Conservation (phyloP, 2,797 vertebrate genomes). For the Lepidocolaptes lacrymiger region DNA sequence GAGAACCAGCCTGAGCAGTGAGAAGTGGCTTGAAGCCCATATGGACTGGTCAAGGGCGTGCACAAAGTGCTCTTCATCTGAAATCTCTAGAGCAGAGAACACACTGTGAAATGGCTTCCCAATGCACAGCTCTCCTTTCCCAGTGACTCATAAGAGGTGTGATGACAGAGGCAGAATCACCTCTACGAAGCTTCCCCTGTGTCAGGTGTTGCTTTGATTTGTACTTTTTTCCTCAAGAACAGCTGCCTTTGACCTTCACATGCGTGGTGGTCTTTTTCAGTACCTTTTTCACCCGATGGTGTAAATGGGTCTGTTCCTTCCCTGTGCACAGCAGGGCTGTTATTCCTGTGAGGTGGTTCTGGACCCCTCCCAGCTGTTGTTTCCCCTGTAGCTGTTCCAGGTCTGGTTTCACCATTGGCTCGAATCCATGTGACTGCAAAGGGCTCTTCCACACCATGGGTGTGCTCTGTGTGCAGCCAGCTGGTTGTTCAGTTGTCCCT, state of each 20-base stretch:
- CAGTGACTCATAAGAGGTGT: slow-evolving; percentile 8
- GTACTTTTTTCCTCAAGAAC: background rate
- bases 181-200: background rate
- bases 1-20: background rate
- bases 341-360: background rate
- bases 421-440: fast-evolving
- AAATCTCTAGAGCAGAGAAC: background rate
- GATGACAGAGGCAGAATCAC: background rate
- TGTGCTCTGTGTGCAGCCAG: background rate
- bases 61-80: background rate
- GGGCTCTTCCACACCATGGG: background rate
- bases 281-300: background rate
- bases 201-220: background rate
- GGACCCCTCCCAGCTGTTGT: background rate
- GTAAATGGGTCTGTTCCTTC: background rate
- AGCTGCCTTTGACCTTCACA: background rate
- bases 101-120: background rate
- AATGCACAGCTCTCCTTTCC: background rate
- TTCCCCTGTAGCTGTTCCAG: background rate
- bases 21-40: background rate
- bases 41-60: background rate
- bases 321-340: fast-evolving
- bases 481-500: background rate
- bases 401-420: background rate
- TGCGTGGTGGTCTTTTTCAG: fast-evolving